Percentiles rank a stretch among this genome's conserved stretches.
Conservation (phyloP, 2,888 invertebrate genomes). For the Eupithecia insigniata region DNA sequence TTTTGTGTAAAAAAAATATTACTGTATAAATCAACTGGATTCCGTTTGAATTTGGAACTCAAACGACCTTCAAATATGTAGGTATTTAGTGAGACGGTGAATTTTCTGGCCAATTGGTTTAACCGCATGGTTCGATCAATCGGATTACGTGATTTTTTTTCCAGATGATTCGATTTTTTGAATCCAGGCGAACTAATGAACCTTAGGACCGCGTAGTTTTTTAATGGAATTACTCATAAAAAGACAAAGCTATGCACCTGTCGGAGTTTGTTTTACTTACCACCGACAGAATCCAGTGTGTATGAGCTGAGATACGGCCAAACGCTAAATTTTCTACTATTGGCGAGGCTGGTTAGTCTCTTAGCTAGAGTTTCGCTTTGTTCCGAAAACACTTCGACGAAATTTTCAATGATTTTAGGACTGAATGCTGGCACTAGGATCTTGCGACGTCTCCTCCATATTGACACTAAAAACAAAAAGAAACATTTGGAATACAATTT, state of each 20-base stretch:
- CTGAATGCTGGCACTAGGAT: constrained; percentile 87
- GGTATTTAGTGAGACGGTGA: background rate
- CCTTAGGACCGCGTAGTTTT: too few species aligned
- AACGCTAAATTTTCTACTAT: constrained; percentile 70
- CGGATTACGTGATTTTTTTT: too few species aligned
- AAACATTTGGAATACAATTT: background rate
- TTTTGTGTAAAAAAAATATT: too few species aligned
- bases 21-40: background rate
- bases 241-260: too few species aligned
- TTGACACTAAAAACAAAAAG: constrained; percentile 62
- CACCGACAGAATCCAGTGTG: constrained; percentile 86
- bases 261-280: constrained; percentile 62
- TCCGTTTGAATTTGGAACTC: background rate
- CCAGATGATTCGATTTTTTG: too few species aligned
- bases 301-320: constrained; percentile 83
- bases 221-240: too few species aligned
- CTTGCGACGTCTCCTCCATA: constrained; percentile 86
- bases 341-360: constrained; percentile 57
- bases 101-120: too few species aligned
- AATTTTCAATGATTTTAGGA: constrained; percentile 86
- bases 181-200: too few species aligned
- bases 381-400: constrained; percentile 85
- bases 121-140: too few species aligned
- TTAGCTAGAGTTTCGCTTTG: constrained; percentile 80
- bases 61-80: background rate